phyloP scores from a whole-genome alignment of 2,888 invertebrate species.

The Perithous albicinctus region DNA sequence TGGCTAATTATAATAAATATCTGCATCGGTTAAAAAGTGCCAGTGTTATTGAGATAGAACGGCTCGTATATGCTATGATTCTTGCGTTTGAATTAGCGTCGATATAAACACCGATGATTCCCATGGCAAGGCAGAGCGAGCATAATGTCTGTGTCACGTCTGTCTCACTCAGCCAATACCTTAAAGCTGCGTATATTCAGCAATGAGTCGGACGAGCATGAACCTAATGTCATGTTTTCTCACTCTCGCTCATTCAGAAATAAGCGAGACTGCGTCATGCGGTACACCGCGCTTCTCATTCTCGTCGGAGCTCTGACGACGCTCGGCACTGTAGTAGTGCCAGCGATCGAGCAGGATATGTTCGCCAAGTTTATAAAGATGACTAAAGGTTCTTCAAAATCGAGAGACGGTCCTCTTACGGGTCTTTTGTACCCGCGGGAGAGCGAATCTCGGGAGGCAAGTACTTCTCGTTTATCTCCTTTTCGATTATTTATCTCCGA shows the following conservation, averaged over 20 bases:
- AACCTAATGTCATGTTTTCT: conserved; percentile 6
- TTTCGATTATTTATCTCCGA: not conserved
- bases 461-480: conserved; percentile 61
- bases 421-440: conserved; percentile 91
- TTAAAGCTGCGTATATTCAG: not conserved
- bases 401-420: conserved; percentile 69
- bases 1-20: too few relatives aligned
- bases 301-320: conserved; percentile 16
- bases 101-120: not conserved
- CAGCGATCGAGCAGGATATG: not conserved
- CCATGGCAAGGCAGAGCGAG: not conserved
- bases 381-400: not conserved
- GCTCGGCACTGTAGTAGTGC: not conserved
- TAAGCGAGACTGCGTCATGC: conserved; percentile 28
- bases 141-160: not conserved
- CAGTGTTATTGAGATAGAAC: too few relatives aligned
- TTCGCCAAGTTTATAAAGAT: not conserved
- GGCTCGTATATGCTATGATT: not conserved
- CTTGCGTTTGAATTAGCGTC: not conserved
- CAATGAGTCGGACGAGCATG: not conserved
- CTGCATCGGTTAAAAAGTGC: too few relatives aligned
- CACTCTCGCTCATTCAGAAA: conserved; percentile 18
- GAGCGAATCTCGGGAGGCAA: conserved; percentile 93
- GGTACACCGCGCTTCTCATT: not conserved
- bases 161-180: not conserved